phyloP scores from a whole-genome alignment of 2,888 invertebrate genomes.

The Caenorhabditis panamensis region DNA sequence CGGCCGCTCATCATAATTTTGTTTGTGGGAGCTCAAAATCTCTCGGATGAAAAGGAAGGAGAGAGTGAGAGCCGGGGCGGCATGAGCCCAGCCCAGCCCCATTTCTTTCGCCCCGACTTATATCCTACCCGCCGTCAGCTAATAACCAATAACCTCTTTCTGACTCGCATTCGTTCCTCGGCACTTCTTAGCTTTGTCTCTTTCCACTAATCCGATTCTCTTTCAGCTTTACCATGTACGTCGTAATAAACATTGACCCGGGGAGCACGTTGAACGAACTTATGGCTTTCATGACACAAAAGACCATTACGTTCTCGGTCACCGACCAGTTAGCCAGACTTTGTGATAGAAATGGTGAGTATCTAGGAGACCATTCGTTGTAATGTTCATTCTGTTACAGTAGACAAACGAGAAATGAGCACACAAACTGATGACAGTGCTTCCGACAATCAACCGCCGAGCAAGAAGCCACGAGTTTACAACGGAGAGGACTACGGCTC shows the following conservation, averaged over 20 bases:
- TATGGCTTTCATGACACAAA: slow-evolving; percentile 61
- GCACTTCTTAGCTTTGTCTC: not conserved
- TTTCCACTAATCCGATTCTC: not conserved
- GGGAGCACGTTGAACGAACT: slow-evolving; percentile 53
- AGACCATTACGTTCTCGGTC: slow-evolving; percentile 57
- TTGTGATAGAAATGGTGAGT: slow-evolving; percentile 37
- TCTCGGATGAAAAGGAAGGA: slow-evolving; percentile 9
- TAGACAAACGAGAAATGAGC: slow-evolving; percentile 19
- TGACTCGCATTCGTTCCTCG: slow-evolving; percentile 16
- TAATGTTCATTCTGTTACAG: slow-evolving; percentile 13
- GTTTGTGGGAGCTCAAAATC: slow-evolving; percentile 13
- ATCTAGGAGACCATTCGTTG: not conserved
- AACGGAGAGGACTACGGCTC: slow-evolving; percentile 43
- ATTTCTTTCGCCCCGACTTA: slow-evolving; percentile 2
- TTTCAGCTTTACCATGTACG: slow-evolving; percentile 47
- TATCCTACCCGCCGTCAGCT: not conserved
- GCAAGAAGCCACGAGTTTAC: slow-evolving; percentile 1
- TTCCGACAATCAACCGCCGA: not conserved
- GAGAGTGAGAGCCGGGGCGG: not conserved
- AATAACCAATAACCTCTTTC: slow-evolving; percentile 2
- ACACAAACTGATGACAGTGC: slow-evolving; percentile 44
- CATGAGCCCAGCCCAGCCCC: not conserved
- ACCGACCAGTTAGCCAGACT: slow-evolving; percentile 50
- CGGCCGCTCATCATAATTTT: slow-evolving; percentile 24
- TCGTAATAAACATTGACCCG: slow-evolving; percentile 59